Percentiles rank a stretch among this genome's conserved stretches.
phyloP scores from a whole-genome alignment of 2,113 vertebrate species.

The Psettodes erumei region DNA sequence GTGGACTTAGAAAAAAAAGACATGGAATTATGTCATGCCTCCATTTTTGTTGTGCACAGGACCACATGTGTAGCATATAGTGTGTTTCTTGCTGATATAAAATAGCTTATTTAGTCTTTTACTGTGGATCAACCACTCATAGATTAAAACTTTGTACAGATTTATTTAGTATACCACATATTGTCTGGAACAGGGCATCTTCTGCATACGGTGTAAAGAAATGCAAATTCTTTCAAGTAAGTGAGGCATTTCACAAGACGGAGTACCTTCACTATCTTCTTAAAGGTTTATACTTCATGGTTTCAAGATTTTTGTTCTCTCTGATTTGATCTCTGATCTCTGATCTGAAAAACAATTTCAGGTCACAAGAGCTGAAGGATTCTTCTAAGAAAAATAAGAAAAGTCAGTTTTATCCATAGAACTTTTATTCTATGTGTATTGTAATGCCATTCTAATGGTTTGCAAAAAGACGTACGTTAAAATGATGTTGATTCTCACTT shows the following conservation, averaged over 20 bases:
- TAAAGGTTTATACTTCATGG: not conserved
- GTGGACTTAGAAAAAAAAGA: not conserved
- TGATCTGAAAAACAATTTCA: constrained; percentile 26
- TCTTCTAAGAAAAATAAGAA: too few relatives aligned
- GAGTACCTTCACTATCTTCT: not conserved
- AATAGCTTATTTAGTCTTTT: not conserved
- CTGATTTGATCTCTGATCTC: too few relatives aligned
- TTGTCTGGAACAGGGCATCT: not conserved
- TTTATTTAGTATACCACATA: not conserved
- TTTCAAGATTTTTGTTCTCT: too few relatives aligned
- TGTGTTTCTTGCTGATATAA: too few relatives aligned
- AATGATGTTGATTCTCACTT: too few relatives aligned
- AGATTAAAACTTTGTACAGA: not conserved
- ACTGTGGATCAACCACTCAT: not conserved
- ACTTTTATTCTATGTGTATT: too few relatives aligned
- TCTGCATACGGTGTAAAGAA: not conserved
- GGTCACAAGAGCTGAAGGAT: not conserved
- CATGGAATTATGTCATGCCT: not conserved
- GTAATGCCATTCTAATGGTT: too few relatives aligned
- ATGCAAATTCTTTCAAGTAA: not conserved
- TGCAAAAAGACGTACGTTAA: too few relatives aligned
- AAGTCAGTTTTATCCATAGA: too few relatives aligned
- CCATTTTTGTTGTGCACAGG: not conserved
- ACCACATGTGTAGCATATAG: too few relatives aligned
- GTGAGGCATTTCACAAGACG: not conserved